Base-by-base conservation (phyloP, 2,888 invertebrate genomes). In the Tipula vernalis region DNA sequence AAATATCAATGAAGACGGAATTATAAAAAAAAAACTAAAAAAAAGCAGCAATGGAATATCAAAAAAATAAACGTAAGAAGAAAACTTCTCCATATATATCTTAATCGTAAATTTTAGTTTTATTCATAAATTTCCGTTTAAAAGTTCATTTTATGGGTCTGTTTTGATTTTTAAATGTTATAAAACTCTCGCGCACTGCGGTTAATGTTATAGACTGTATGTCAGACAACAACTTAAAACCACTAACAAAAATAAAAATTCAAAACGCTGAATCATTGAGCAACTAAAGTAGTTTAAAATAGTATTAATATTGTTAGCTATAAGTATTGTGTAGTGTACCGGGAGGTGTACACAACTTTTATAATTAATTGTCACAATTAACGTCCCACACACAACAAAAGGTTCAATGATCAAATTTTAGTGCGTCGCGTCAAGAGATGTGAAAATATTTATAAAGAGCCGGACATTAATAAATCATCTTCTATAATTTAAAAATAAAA, bases 1-100 rank as follows among this genome's bases (percentile, higher is more conserved):
- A 71, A 71, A 71, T 71, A 71, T 71, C 71, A 71, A 71, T 71
- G 71, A 71, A 71, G 71, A 71, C 71, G 71, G 71, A 71, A 71
- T 28, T 71, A 28, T n/a, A n/a, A n/a, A n/a, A n/a, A 28, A 71
- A 71, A 28, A 71, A 71, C 18, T 28, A 71, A 71, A 18, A 28
- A 28, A 18, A 71, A 71, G 10, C 71, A 28, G 28, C 28, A 71
- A 28, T 28, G 71, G 39, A 71, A 10, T 12, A 12, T 10, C 10
- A 44, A 57, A 15, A 57, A 57, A 15, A 28, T 18, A 18, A 10
- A 71, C 6, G 28, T 71, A 71, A 71, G 71, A 71, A 71, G 71
- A 71, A 71, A 71, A 71, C 8, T 28, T 71, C 10, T 18, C 28
- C 28, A 71, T 71, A 71, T 71, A 71, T 71, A 71, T 71, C 71